These are phyloP conservation scores for Sarcophaga caerulescens DNA, from an alignment of 2,888 invertebrate genomes.

Conservation along the genomic window DNA sequence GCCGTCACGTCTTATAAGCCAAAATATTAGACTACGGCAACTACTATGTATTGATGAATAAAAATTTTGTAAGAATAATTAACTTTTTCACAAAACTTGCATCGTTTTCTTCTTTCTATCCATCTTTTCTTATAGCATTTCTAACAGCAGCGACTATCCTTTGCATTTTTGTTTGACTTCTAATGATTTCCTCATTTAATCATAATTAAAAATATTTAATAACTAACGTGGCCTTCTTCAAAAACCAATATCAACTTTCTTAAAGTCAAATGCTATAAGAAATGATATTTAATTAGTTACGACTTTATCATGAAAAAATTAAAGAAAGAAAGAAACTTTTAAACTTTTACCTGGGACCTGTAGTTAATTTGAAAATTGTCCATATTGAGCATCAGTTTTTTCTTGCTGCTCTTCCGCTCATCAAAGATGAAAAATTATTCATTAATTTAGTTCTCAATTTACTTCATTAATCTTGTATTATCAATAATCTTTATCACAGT, in stretches of 20 bases:
- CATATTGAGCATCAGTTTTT: neutral
- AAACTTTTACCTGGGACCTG: neutral
- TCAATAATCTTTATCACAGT: conserved; percentile 38
- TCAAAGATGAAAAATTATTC: conserved; percentile 28
- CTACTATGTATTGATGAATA: no score
- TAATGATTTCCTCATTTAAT: conserved; percentile 1
- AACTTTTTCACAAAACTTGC: no score
- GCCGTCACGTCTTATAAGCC: no score
- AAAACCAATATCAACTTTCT: neutral
- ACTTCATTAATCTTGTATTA: conserved; percentile 62
- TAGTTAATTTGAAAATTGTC: conserved; percentile 21
- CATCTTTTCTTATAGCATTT: no score
- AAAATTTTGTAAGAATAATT: no score
- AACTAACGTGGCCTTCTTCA: neutral
- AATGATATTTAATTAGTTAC: no score
- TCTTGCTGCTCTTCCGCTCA: neutral
- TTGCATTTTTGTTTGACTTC: no score
- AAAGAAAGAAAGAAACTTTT: neutral
- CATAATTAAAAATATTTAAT: conserved; percentile 23
- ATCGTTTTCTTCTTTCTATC: no score
- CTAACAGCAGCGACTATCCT: no score
- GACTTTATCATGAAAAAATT: neutral
- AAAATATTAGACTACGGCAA: no score
- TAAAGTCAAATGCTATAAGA: neutral
- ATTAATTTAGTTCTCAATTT: conserved; percentile 56